Evolutionary conservation across 2,113 vertebrate species (phyloP), one percentile per base, ranked within the genome.

Genomic region (Daubentonia madagascariensis): DNA sequence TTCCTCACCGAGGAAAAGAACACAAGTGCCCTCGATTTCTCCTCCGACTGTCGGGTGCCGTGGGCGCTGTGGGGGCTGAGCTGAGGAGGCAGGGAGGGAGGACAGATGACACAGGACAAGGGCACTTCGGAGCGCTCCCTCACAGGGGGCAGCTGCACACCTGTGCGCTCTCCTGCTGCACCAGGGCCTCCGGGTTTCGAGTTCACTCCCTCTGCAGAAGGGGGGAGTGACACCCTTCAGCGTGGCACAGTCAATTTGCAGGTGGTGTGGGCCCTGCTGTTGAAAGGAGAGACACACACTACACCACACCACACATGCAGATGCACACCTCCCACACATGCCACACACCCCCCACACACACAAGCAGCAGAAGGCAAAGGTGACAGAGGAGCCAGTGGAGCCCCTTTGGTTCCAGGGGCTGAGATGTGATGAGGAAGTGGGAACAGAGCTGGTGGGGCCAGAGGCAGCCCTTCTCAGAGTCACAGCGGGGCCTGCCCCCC

Each of bases 101-200:
- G 23, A 28, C 23, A 61, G 59, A 8, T 25, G 22, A 61, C 17
- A 5, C 52, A 54, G 52, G 52, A 18, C 16, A n/a, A n/a, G n/a
- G n/a, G n/a, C n/a, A n/a, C n/a, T n/a, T n/a, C n/a, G n/a, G n/a
- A n/a, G 18, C 20, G 57, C 61, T 11, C 52, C 30, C 18, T 22
- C 11, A 6, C 32, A n/a, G 0, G 28, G 32, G n/a, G 59, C 37
- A 52, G 17, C 10, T 52, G 52, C 12, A 1, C 7, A 37, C 25
- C 75, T 1, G 23, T 2, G 2, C 6, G n/a, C 28, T 1, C 28
- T 1, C 23, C 5, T 3, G 5, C 22, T 23, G 32, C 17, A 2
- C 32, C 28, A 8, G 32, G 17, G 50, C 8, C 10, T 28, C 28
- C 23, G 6, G 28, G 91, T 40, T 28, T n/a, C 17, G 1, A 45